These are phyloP conservation scores for Nylanderia fulva DNA, from an alignment of 1,140 invertebrate species.

Conservation along the genomic window DNA sequence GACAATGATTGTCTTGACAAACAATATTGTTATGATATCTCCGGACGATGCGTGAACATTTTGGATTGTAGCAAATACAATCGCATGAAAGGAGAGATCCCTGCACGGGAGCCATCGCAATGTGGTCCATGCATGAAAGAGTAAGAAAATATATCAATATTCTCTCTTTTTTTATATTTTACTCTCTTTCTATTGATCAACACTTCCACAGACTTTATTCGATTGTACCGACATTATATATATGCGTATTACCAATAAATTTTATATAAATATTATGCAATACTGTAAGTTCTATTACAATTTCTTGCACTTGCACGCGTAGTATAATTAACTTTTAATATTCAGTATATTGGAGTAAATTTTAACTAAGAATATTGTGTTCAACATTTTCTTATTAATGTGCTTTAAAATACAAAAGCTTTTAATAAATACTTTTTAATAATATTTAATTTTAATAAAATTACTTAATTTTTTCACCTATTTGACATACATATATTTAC, in stretches of 20 bases:
- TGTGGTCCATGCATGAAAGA: constrained; percentile 12
- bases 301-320: background rate
- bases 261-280: background rate
- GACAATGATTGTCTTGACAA: background rate
- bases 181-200: background rate
- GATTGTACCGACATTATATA: background rate
- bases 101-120: background rate
- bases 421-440: too few species aligned
- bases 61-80: background rate
- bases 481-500: background rate
- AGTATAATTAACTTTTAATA: background rate
- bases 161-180: background rate
- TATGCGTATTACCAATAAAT: background rate
- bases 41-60: background rate
- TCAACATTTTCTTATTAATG: background rate
- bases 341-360: background rate
- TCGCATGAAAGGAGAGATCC: background rate
- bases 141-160: constrained; percentile 13
- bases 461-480: too few species aligned
- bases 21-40: background rate
- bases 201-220: background rate
- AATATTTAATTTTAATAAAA: too few species aligned
- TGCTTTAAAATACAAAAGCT: background rate
- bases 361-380: background rate
- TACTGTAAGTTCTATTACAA: background rate